phyloP scores from a whole-genome alignment of 2,888 invertebrate species.

The Linnaemya vulpina region DNA sequence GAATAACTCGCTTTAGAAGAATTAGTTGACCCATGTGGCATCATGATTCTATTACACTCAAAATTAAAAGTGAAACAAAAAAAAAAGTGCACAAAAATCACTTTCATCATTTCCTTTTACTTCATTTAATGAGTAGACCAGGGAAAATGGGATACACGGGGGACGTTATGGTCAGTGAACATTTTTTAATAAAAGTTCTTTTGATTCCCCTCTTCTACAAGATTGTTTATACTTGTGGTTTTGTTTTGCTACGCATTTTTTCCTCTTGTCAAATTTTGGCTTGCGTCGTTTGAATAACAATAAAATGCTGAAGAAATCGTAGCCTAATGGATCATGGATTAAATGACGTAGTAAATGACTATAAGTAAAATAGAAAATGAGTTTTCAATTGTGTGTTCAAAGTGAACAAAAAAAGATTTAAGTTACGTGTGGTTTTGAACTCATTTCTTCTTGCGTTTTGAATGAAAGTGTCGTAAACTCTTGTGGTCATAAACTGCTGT shows the following conservation, averaged over 20 bases:
- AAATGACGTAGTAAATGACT: constrained; percentile 53
- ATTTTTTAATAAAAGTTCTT: background rate
- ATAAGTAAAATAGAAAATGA: constrained; percentile 8
- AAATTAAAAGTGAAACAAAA: too few relatives aligned
- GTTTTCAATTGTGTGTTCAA: constrained; percentile 7
- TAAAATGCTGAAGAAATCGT: constrained; percentile 52
- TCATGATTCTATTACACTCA: too few relatives aligned
- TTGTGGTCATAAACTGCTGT: constrained; percentile 4
- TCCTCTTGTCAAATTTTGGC: constrained; percentile 5
- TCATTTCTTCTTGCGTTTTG: constrained; percentile 24
- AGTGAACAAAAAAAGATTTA: constrained; percentile 23
- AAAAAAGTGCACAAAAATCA: too few relatives aligned
- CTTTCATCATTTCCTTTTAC: too few relatives aligned
- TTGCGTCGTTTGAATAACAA: constrained; percentile 29
- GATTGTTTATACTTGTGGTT: constrained; percentile 1
- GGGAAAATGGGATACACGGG: constrained; percentile 57
- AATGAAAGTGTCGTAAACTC: constrained; percentile 43
- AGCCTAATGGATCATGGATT: constrained; percentile 51
- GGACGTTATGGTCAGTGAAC: constrained; percentile 51
- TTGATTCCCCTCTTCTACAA: constrained; percentile 3
- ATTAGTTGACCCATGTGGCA: too few relatives aligned
- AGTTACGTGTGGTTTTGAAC: constrained; percentile 52
- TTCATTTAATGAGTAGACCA: background rate
- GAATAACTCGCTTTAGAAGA: too few relatives aligned
- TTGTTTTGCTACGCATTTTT: constrained; percentile 23